Evolutionary conservation across 2,888 invertebrate genomes (phyloP), one percentile per base, ranked within the genome.

Genomic region (Trichogramma dendrolimi): DNA sequence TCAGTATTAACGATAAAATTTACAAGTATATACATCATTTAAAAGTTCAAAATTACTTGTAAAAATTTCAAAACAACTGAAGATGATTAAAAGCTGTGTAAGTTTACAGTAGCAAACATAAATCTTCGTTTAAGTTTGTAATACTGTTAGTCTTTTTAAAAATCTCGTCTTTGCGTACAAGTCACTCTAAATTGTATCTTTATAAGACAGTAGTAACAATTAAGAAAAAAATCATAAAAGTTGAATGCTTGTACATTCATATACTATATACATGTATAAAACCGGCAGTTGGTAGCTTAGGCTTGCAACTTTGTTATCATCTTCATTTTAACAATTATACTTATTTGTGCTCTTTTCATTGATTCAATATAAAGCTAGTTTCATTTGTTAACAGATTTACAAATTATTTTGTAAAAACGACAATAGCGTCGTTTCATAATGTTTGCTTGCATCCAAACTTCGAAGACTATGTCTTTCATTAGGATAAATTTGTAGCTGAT

Each of bases 391-490:
- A n/a, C n/a, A 46, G 47, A 67, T 73, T 76, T 72, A 90, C 81
- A 90, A 84, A 79, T 87, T 81, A 75, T 89, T 89, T 80, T 96
- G 94, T 70, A 98, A 82, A 80, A 96, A 97, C 69, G 93, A 93
- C 62, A 98, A 83, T 63, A 98, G 82, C 55, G 92, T 93, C 6
- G 96, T 95, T 81, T 98, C 97, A 79, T 96, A 96, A 80, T 98
- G 97, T 80, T 95, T 95, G 72, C 93, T 95, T 43, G 95, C 92
- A 80, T 95, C 94, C 75, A 94, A 85, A 73, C 92, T 93, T 62
- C 98, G 84, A 38, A 99, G 84, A 11, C 97, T 97, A 79, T 99
- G 99, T 67, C 99, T 85, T 79, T 99, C 99, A 67, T 92, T 92
- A 0, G 99, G 98, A 78, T 97, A 99, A 27, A 99, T 86, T 86